Conservation (phyloP, 2,888 invertebrate genomes). For the Taphrorychus bicolor region DNA sequence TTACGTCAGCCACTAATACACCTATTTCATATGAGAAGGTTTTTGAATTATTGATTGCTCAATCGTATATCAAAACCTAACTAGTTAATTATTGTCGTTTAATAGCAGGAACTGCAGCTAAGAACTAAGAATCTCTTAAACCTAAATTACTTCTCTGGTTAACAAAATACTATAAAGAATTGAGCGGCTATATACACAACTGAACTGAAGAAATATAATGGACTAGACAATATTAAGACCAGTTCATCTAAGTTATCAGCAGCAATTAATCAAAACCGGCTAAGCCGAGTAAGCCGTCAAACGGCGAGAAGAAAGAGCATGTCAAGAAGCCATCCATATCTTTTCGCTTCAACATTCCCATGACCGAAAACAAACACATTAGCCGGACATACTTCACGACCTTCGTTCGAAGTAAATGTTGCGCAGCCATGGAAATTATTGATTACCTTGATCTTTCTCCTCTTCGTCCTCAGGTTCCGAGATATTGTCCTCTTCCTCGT, state of each 20-base stretch:
- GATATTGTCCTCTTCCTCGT: conserved; percentile 86
- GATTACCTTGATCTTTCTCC: conserved; percentile 80
- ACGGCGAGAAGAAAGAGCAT: conserved; percentile 43
- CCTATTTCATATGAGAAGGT: neutral
- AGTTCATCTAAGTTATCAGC: neutral
- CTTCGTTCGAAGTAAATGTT: conserved; percentile 30
- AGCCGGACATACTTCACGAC: conserved; percentile 53
- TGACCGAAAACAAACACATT: conserved; percentile 57
- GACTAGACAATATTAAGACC: no score
- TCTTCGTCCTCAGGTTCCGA: conserved; percentile 86
- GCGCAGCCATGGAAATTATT: conserved; percentile 28
- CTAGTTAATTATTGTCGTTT: neutral
- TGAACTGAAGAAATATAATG: no score
- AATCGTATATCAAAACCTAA: neutral
- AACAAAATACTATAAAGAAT: no score
- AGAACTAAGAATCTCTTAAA: no score
- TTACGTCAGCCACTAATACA: neutral
- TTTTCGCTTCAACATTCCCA: conserved; percentile 50
- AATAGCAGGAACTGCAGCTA: neutral
- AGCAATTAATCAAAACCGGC: conserved; percentile 6
- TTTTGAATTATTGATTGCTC: neutral
- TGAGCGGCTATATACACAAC: no score
- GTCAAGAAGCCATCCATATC: conserved; percentile 52
- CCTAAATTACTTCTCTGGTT: neutral
- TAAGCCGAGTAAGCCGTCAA: conserved; percentile 14